These are phyloP conservation scores for Oreocharis arfaki DNA, from an alignment of 2,113 vertebrate genomes.

Conservation along the genomic window DNA sequence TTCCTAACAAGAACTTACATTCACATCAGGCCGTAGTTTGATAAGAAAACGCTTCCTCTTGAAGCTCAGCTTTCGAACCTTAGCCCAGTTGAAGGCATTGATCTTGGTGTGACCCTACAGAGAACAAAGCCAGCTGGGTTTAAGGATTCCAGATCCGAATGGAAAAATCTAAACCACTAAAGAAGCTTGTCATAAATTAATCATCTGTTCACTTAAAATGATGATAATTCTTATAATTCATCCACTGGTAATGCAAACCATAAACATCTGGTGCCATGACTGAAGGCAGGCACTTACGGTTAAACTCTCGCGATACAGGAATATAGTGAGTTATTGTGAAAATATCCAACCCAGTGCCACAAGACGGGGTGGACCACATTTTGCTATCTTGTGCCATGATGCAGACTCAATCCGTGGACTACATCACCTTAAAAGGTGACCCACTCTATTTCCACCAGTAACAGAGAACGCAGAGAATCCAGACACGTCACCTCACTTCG, in stretches of 20 bases:
- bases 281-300: neutral
- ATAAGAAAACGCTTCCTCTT: conserved; percentile 97
- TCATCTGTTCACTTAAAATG: neutral
- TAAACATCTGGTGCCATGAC: neutral
- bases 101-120: conserved; percentile 91
- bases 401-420: neutral
- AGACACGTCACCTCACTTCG: neutral
- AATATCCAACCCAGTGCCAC: neutral
- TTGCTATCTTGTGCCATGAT: neutral
- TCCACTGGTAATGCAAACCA: neutral
- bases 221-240: neutral
- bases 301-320: neutral
- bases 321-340: neutral
- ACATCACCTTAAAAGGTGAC: neutral
- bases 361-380: neutral
- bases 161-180: neutral
- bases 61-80: conserved; percentile 97
- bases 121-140: conserved; percentile 3
- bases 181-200: neutral
- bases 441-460: neutral
- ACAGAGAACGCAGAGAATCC: neutral
- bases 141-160: neutral
- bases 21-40: conserved; percentile 90
- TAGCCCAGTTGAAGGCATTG: conserved; percentile 98
- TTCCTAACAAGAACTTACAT: conserved; percentile 78